These are phyloP conservation scores for Parotocinclus haroldoi DNA, from an alignment of 2,797 vertebrate genomes.

Conservation along the genomic window DNA sequence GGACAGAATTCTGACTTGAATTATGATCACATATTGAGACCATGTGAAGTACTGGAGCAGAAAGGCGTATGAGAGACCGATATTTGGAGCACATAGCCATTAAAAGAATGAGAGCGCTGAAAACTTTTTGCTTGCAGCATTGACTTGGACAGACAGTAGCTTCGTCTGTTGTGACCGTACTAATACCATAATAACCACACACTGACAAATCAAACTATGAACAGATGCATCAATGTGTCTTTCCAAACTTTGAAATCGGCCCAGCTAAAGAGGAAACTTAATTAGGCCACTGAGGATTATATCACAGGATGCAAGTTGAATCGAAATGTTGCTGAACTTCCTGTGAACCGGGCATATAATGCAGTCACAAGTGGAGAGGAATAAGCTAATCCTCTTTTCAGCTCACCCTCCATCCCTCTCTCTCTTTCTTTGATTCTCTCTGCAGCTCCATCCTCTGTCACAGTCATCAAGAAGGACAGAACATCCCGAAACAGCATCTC, in stretches of 20 bases:
- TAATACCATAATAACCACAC: constrained; percentile 12
- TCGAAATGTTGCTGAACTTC: constrained; percentile 60
- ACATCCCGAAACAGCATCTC: constrained; percentile 91
- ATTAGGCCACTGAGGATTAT: constrained; percentile 64
- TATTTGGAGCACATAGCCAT: constrained; percentile 15
- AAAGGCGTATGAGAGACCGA: constrained; percentile 49
- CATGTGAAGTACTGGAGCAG: constrained; percentile 76
- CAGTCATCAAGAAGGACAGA: constrained; percentile 88
- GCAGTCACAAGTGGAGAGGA: constrained; percentile 35
- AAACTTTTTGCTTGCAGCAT: constrained; percentile 15
- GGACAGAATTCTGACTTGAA: constrained; percentile 67
- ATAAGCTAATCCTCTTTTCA: constrained; percentile 42
- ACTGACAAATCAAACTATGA: constrained; percentile 29
- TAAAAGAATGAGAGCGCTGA: constrained; percentile 7
- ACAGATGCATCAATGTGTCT: constrained; percentile 27
- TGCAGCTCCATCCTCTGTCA: constrained; percentile 90
- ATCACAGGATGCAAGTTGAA: constrained; percentile 58
- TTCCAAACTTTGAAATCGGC: constrained; percentile 46
- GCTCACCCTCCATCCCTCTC: constrained; percentile 24
- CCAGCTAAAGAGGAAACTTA: constrained; percentile 58
- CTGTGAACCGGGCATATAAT: constrained; percentile 58
- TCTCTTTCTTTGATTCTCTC: constrained; percentile 27
- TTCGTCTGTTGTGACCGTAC: constrained; percentile 9
- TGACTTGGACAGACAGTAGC: constrained; percentile 21
- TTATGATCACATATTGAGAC: constrained; percentile 82